These are phyloP conservation scores for Mnemiopsis leidyi DNA, from an alignment of 37 sponge, comb jelly and placozoan genomes.

Conservation along the genomic window DNA sequence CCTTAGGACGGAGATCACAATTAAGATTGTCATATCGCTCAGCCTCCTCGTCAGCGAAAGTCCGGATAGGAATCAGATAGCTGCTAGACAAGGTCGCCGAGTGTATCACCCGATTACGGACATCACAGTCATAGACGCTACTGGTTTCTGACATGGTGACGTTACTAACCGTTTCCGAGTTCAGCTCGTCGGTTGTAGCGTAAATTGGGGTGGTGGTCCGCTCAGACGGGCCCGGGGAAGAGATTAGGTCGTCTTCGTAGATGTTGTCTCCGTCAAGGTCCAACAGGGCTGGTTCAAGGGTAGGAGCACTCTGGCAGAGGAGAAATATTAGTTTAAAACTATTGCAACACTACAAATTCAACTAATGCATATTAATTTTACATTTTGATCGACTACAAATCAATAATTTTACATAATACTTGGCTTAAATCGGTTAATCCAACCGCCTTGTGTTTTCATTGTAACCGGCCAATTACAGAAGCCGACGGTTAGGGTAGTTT, in stretches of 20 bases:
- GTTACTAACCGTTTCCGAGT: conserved; percentile 25
- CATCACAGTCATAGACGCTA: conserved; percentile 48
- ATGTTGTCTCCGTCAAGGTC: conserved; percentile 16
- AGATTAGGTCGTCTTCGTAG: conserved; percentile 3
- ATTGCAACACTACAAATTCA: too few relatives aligned
- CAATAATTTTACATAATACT: too few relatives aligned
- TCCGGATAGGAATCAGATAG: conserved; percentile 51
- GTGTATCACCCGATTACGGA: conserved; percentile 14
- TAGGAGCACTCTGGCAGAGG: neutral
- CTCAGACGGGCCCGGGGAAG: neutral
- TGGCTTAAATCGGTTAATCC: too few relatives aligned
- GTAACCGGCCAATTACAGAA: too few relatives aligned
- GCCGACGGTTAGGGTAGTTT: too few relatives aligned
- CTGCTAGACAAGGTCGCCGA: conserved; percentile 17
- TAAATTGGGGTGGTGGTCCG: neutral
- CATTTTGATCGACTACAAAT: too few relatives aligned
- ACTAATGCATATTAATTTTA: too few relatives aligned
- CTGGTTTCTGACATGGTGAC: conserved; percentile 5
- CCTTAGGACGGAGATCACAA: neutral
- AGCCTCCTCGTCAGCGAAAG: neutral
- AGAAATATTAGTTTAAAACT: too few relatives aligned
- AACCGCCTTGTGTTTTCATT: too few relatives aligned
- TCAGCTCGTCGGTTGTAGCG: conserved; percentile 15
- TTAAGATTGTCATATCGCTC: conserved; percentile 18
- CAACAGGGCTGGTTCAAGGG: neutral